Evolutionary conservation across 1,140 invertebrate genomes (phyloP), one percentile per base, ranked within the genome.

Genomic region (fruit fly (Drosophila melanogaster)): DNA sequence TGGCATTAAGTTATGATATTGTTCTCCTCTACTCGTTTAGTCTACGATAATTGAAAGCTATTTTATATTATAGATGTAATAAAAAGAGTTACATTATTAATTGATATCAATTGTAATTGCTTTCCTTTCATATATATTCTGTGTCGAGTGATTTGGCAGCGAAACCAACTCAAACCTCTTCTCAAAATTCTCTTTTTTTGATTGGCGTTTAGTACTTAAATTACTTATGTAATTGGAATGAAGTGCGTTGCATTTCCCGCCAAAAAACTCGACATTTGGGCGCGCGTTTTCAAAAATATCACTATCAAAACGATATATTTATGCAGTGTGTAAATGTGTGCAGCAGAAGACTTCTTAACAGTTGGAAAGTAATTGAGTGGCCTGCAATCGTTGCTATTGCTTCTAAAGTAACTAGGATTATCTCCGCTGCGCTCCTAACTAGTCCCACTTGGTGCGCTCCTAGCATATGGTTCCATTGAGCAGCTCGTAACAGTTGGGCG

Each of bases 401-500:
- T 83, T 85, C 56, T 89, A 87, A 87, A 87, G 83, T 87, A 87
- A 87, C 58, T 64, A 70, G 53, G 66, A 79, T 72, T 61, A 74
- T 76, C 54, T 59, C 49, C 37, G 24, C 14, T 15, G 19, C 19
- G 19, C 19, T 19, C 19, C 19, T 1, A 19, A 19, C 19, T 2
- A 19, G 19, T 2, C 2, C 19, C 19, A 19, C 19, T 19, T 19
- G 19, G 19, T 19, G 19, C 19, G 19, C 64, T 33, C 47, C 38
- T 81, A 92, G 81, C 92, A 92, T 62, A 92, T 92, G 35, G 92
- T 92, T 57, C 91, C 91, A 49, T 92, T 92, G 12, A 91, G 71
- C 33, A 89, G 79, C 77, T 92, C 81, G 50, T 92, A 91, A 72
- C 92, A 92, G 51, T 62, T 87, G 30, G 77, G 67, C 10, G 60